Percentiles rank a stretch among this genome's conserved stretches.
Conservation (phyloP, 2,113 vertebrate genomes). For the Semicossyphus pulcher region DNA sequence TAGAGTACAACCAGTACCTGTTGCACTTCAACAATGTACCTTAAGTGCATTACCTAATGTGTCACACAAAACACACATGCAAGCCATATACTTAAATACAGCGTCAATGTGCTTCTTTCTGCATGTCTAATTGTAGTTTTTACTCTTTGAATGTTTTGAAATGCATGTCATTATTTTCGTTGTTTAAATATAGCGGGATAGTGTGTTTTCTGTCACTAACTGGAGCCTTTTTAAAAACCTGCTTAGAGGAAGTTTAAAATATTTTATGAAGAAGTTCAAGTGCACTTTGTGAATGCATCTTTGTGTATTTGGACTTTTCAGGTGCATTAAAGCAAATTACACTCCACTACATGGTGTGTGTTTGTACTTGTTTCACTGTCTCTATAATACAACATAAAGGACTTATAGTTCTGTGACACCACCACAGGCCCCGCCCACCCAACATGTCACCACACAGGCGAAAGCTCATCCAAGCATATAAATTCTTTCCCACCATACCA, state of each 20-base stretch:
- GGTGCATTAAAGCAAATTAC: constrained; percentile 20
- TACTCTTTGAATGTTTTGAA: not conserved
- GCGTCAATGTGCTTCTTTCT: not conserved
- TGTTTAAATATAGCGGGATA: not conserved
- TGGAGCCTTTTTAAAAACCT: not conserved
- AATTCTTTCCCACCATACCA: constrained; percentile 32
- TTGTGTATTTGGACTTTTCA: not conserved
- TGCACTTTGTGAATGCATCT: not conserved
- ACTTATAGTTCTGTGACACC: not conserved
- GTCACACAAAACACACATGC: not conserved
- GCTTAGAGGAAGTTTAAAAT: not conserved
- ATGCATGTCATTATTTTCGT: not conserved
- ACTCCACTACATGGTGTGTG: not conserved
- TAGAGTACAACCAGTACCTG: not conserved
- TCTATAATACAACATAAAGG: not conserved
- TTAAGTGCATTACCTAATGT: not conserved
- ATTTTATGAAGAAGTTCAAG: not conserved
- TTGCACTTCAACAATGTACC: not conserved
- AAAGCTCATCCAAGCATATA: constrained; percentile 6
- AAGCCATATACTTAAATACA: not conserved
- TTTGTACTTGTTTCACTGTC: not conserved
- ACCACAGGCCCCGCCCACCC: not conserved
- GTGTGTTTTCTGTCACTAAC: not conserved
- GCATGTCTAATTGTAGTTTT: not conserved
- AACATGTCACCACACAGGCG: constrained; percentile 7